A percentile compares a stretch with the other conserved stretches of the same genome.
phyloP scores from a whole-genome alignment of 2,113 vertebrate genomes.

The Rhinolophus ferrumequinum region DNA sequence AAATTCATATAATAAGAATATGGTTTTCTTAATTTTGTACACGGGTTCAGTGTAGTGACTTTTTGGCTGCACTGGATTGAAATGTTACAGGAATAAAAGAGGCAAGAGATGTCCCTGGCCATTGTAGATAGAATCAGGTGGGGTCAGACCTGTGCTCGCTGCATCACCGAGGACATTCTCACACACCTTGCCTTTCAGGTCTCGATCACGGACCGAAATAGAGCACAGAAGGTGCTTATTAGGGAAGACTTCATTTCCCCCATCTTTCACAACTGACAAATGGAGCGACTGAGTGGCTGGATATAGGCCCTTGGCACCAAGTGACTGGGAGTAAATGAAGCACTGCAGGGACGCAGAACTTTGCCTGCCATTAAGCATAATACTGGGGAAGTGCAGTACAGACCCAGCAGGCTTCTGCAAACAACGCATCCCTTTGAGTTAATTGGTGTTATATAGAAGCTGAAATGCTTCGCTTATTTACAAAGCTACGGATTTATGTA shows the following conservation, averaged over 20 bases:
- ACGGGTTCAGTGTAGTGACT: neutral
- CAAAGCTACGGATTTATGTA: slow-evolving; percentile 91
- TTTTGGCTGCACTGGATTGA: neutral
- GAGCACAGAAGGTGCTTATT: neutral
- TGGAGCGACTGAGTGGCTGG: slow-evolving; percentile 11
- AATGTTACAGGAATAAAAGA: neutral
- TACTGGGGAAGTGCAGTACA: slow-evolving; percentile 57
- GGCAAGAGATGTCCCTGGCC: slow-evolving; percentile 23
- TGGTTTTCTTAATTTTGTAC: neutral
- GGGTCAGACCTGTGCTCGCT: neutral
- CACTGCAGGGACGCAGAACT: slow-evolving; percentile 10
- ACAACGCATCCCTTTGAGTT: slow-evolving; percentile 87
- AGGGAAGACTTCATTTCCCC: neutral
- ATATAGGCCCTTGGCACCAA: slow-evolving; percentile 45
- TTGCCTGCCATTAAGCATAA: slow-evolving; percentile 13
- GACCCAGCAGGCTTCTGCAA: slow-evolving; percentile 86
- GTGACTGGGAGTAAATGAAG: slow-evolving; percentile 39
- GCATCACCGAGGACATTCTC: neutral
- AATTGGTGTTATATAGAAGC: slow-evolving; percentile 87
- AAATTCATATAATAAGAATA: neutral
- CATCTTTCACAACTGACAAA: slow-evolving; percentile 7
- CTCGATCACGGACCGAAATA: neutral
- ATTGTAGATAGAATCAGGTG: neutral
- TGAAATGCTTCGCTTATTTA: slow-evolving; percentile 89
- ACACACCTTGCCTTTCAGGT: neutral